Evolutionary conservation across 1,140 invertebrate species (phyloP).

Genomic region (Calliopsis andreniformis): DNA sequence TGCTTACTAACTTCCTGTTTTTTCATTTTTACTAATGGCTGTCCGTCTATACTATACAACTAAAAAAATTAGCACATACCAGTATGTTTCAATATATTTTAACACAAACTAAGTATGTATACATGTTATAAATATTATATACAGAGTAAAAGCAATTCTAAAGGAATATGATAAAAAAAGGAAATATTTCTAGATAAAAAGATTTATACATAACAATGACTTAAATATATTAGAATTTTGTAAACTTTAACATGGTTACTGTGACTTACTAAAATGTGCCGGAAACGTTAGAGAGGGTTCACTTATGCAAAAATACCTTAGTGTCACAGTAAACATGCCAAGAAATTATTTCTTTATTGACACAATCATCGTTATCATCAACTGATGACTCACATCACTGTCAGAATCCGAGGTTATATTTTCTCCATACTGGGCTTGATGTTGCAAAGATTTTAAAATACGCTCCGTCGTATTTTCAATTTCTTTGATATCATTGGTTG

Average conservation of each 20-base stretch:
- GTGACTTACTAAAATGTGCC: background rate
- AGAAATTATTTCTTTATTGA: too few relatives aligned
- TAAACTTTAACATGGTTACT: too few relatives aligned
- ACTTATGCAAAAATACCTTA: too few relatives aligned
- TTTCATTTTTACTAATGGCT: conserved; percentile 63
- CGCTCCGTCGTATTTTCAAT: conserved; percentile 44
- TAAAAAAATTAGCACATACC: conserved; percentile 48
- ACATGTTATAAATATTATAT: conserved; percentile 1
- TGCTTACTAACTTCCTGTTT: conserved; percentile 18
- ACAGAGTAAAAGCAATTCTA: too few relatives aligned
- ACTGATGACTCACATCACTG: conserved; percentile 60
- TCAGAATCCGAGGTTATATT: conserved; percentile 63
- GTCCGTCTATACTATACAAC: conserved; percentile 63
- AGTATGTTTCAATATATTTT: conserved; percentile 26
- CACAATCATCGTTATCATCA: too few relatives aligned
- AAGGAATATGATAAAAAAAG: too few relatives aligned
- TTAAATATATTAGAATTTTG: background rate
- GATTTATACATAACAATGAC: too few relatives aligned
- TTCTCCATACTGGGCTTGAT: conserved; percentile 46
- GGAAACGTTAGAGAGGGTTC: too few relatives aligned
- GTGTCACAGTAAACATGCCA: too few relatives aligned
- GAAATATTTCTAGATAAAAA: too few relatives aligned
- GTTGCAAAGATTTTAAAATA: conserved; percentile 61
- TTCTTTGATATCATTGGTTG: conserved; percentile 59
- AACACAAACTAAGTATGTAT: background rate